Evolutionary conservation across 1,140 invertebrate species (phyloP).

Genomic region (Drosophila kepulauana): DNA sequence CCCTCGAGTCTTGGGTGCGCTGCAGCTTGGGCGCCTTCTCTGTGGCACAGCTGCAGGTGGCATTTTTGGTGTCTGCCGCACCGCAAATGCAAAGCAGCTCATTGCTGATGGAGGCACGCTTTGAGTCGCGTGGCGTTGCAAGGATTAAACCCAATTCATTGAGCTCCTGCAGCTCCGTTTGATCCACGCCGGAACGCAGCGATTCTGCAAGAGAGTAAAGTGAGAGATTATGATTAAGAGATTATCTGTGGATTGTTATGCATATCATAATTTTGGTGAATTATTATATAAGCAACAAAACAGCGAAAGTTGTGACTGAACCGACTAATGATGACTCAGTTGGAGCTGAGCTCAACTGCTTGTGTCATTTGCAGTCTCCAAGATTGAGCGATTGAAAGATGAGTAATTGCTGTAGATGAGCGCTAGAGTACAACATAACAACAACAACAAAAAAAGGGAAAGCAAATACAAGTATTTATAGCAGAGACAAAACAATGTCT

Average conservation of each 20-base stretch:
- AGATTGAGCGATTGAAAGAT: conserved; percentile 13
- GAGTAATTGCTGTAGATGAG: conserved; percentile 23
- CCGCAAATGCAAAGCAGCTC: conserved; percentile 57
- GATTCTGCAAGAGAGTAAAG: conserved; percentile 57
- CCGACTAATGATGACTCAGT: conserved; percentile 42
- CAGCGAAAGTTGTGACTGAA: conserved; percentile 22
- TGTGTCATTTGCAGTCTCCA: conserved; percentile 10
- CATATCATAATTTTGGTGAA: neutral
- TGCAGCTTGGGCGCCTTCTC: conserved; percentile 65
- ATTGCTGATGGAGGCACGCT: conserved; percentile 56
- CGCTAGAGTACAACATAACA: conserved; percentile 20
- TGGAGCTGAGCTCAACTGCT: conserved; percentile 15
- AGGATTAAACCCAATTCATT: conserved; percentile 29
- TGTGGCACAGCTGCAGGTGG: conserved; percentile 26
- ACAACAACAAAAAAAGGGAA: conserved; percentile 60
- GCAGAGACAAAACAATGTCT: conserved; percentile 18
- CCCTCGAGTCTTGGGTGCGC: conserved; percentile 28
- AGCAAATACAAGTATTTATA: conserved; percentile 43
- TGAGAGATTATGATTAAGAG: neutral
- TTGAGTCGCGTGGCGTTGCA: conserved; percentile 51
- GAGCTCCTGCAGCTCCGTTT: conserved; percentile 63
- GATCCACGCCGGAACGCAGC: conserved; percentile 65
- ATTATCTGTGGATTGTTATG: neutral
- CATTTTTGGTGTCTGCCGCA: conserved; percentile 6
- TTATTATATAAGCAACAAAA: conserved; percentile 19